Evolutionary conservation across 2,888 invertebrate genomes (phyloP), one percentile per base, ranked within the genome.

Genomic region (Incurvaria masculella): DNA sequence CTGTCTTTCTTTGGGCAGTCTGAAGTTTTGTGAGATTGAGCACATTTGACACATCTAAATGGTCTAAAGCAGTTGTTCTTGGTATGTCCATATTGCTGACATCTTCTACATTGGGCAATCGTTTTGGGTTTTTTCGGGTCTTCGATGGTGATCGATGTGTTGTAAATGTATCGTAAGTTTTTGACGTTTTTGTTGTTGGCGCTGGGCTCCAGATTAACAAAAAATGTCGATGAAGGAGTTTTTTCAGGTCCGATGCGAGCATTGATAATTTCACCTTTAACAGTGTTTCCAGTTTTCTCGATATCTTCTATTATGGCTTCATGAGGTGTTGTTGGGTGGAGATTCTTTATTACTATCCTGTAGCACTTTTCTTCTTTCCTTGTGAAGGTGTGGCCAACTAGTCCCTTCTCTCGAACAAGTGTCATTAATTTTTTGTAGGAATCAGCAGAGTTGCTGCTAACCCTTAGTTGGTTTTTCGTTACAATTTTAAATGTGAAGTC

Each of bases 291-390:
- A 11, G 33, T 33, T 11, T 33, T 33, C 14, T 4, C 4, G 4
- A 33, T 33, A 4, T 33, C 33, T 11, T 33, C 33, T 33, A 33
- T 33, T 4, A 33, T 49, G 1, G 21, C 18, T 2, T 45, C 43
- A 18, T 40, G 20, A 2, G 49, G 45, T n/a, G 45, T 49, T 18
- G 42, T 47, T 40, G 46, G 49, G 41, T 53, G 53, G 2, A 51
- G 43, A 2, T 51, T 51, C 41, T 42, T 48, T 4, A 53, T 50
- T 2, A 53, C 49, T 14, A 51, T 41, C 11, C 50, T 39, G 40
- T 38, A 46, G 41, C 41, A 14, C 14, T 14, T 41, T 4, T 41
- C 19, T 10, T 41, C 41, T 41, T 41, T 41, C 10, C 41, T 18
- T 8, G 41, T 41, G 41, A 41, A 41, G 3, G 41, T 41, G n/a